A percentile compares a stretch with the other conserved stretches of the same genome.
Conservation (phyloP, 2,113 vertebrate genomes). For the Gobius niger region DNA sequence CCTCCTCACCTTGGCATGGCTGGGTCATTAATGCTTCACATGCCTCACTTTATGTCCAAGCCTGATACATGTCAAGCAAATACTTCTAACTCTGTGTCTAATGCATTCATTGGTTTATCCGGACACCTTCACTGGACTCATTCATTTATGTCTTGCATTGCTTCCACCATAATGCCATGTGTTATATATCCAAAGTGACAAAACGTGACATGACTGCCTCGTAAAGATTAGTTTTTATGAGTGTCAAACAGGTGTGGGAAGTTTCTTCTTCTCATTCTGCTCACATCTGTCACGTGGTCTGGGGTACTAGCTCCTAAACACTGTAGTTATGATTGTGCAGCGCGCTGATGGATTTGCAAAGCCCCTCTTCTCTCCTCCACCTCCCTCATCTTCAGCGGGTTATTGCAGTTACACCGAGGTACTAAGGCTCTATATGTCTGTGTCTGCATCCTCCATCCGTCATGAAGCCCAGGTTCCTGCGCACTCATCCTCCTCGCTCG, state of each 20-base stretch:
- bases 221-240: too few relatives aligned
- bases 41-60: too few relatives aligned
- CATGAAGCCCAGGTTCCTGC: slow-evolving; percentile 26
- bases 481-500: slow-evolving; percentile 5
- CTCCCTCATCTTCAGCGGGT: slow-evolving; percentile 17
- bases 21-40: too few relatives aligned
- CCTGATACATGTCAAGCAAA: too few relatives aligned
- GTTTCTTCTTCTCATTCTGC: slow-evolving; percentile 1
- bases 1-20: background rate
- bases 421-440: slow-evolving; percentile 22
- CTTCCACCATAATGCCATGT: too few relatives aligned
- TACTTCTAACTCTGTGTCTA: too few relatives aligned
- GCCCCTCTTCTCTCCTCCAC: background rate
- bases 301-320: slow-evolving; percentile 3
- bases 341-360: slow-evolving; percentile 28
- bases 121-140: too few relatives aligned
- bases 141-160: too few relatives aligned
- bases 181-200: too few relatives aligned
- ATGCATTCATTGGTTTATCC: too few relatives aligned
- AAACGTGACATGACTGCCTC: too few relatives aligned
- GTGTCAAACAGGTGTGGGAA: slow-evolving; percentile 14
- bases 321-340: slow-evolving; percentile 4
- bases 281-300: background rate
- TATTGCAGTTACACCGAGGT: slow-evolving; percentile 59
- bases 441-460: slow-evolving; percentile 48